Base-by-base conservation (phyloP, 2,888 invertebrate species). In the Phaedon cochleariae region DNA sequence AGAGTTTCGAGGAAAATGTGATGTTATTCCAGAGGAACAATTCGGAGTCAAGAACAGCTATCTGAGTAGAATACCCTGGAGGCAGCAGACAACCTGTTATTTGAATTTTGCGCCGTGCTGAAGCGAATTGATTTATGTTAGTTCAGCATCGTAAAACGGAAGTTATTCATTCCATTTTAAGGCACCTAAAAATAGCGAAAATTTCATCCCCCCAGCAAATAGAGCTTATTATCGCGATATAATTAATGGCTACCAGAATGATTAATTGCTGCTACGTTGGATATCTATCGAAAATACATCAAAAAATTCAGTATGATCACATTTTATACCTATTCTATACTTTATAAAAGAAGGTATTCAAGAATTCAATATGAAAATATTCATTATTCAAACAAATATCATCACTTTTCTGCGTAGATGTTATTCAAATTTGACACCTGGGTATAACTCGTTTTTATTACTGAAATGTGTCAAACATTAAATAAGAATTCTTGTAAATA, bases 121-220 rank as follows among this genome's bases (percentile, higher is more conserved):
- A 53, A 52, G 22, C 46, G 53, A 52, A 60, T 60, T 60, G 60
- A 60, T 60, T 60, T 53, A 46, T 52, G 41, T 60, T 26, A 45
- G 22, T 41, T 52, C 52, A 54, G 48, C 45, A 34, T 41, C 52
- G 53, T 53, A 26, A 29, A 34, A 52, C 22, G 53, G 20, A 18
- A 15, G 31, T 22, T 45, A 45, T 52, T 53, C 22, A 37, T 53
- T 51, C 45, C 29, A 60, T 52, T 51, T 52, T 18, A 53, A 10
- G 31, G 31, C 31, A 10, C 10, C 2, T 2, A 34, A 34, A 34
- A 34, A 34, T 34, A 9, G 31, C n/a, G n/a, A n/a, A 26, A 26
- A 7, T 26, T 7, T 26, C 26, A 26, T 26, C 26, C 26, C 26
- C 26, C 7, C 26, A 7, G 26, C 4, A 26, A 26, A 26, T 26